Base-by-base conservation (phyloP, 2,797 vertebrate species). In the Oreonectes daqikongensis region DNA sequence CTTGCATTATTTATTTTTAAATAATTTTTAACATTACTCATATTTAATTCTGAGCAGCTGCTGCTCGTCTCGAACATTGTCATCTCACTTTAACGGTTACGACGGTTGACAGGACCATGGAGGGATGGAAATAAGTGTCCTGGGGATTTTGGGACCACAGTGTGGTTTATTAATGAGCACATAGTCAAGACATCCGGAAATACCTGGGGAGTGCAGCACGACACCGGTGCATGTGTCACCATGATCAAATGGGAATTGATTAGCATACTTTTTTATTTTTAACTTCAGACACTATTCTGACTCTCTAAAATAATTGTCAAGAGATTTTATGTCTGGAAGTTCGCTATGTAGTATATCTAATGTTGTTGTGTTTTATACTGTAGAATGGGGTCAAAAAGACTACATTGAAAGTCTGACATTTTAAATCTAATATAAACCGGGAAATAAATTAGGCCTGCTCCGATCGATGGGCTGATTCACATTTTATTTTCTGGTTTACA, bases 111-210 rank as follows among this genome's bases (percentile, higher is more conserved):
- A 35, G 63, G 50, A 30, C 46, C 70, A 50, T 18, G 28, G 44
- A 63, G 59, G 59, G 30, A 75, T 17, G 38, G 18, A 57, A 64
- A 46, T 11, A n/a, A 40, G 7, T 2, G 3, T 42, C 28, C 32
- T 74, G 61, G 60, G 32, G 72, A 67, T 66, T 59, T 30, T 57
- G 38, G 52, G 63, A 75, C 7, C 18, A 14, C 11, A 46, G 18
- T 24, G 4, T 42, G 32, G 18, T 67, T 75, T 75, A 75, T 67
- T 57, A 57, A 67, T 26, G 24, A 67, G 50, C 38, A 55, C 35
- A 17, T 4, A 2, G 61, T 30, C 52, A 30, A 75, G 50, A 57
- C 3, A 28, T 15, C 4, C 38, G 40, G 24, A 66, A 12, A 50
- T 3, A 35, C 57, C 44, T 1, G 4, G 8, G 18, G 42, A 72